These are phyloP conservation scores for Acromyrmex charruanus DNA, from an alignment of 1,140 invertebrate species.

Conservation along the genomic window DNA sequence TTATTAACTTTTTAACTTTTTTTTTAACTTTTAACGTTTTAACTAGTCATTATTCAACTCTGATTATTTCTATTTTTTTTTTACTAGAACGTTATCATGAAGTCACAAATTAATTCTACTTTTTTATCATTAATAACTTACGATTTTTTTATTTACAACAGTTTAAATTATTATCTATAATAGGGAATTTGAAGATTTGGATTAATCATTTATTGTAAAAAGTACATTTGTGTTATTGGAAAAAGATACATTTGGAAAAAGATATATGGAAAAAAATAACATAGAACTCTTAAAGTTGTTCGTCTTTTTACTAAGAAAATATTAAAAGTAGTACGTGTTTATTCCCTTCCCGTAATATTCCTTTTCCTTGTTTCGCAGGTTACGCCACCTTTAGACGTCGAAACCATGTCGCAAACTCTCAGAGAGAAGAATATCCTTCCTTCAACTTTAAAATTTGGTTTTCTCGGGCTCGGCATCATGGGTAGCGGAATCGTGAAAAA, in stretches of 20 bases:
- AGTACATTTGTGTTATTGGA: background rate
- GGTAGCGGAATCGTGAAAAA: constrained; percentile 98
- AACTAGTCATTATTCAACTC: too few relatives aligned
- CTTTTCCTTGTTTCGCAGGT: constrained; percentile 86
- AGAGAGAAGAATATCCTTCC: constrained; percentile 95
- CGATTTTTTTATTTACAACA: too few relatives aligned
- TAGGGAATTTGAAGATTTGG: too few relatives aligned
- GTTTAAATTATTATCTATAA: too few relatives aligned
- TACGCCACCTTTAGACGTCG: constrained; percentile 92
- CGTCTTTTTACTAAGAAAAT: background rate
- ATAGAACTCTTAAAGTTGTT: background rate
- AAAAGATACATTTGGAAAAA: background rate
- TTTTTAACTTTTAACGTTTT: too few relatives aligned
- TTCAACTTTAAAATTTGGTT: constrained; percentile 96
- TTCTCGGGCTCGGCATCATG: constrained; percentile 98
- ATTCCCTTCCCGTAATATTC: background rate
- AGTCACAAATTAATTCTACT: too few relatives aligned
- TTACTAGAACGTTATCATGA: too few relatives aligned
- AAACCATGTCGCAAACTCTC: constrained; percentile 92
- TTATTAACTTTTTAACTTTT: too few relatives aligned
- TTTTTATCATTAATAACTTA: too few relatives aligned
- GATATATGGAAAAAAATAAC: background rate
- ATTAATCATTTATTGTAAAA: constrained; percentile 1
- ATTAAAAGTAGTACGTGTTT: background rate
- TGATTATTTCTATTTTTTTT: too few relatives aligned